These are phyloP conservation scores for Anabas testudineus DNA, from an alignment of 2,797 vertebrate genomes.

Conservation along the genomic window DNA sequence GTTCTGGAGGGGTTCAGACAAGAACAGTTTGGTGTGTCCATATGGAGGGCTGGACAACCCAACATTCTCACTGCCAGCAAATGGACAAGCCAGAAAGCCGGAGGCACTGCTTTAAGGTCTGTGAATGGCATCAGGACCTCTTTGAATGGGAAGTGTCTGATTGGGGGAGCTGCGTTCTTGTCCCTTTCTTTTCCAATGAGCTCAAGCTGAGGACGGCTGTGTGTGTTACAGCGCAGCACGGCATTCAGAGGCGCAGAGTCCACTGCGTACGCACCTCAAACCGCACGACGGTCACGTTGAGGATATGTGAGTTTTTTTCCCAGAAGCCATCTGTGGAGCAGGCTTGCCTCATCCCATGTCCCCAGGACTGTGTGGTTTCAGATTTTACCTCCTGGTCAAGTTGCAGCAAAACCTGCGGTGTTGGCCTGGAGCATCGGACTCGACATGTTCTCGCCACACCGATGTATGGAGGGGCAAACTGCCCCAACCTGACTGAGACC, in stretches of 20 bases:
- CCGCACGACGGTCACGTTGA: slow-evolving; percentile 82
- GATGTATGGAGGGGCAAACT: slow-evolving; percentile 90
- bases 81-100: slow-evolving; percentile 87
- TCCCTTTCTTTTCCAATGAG: slow-evolving; percentile 77
- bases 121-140: slow-evolving; percentile 94
- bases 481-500: slow-evolving; percentile 91
- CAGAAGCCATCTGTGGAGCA: slow-evolving; percentile 89
- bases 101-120: slow-evolving; percentile 94
- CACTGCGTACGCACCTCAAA: slow-evolving; percentile 91
- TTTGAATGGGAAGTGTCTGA: slow-evolving; percentile 94
- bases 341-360: slow-evolving; percentile 95
- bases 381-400: slow-evolving; percentile 92
- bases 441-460: slow-evolving; percentile 89
- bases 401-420: slow-evolving; percentile 86
- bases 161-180: slow-evolving; percentile 89
- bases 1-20: slow-evolving; percentile 88
- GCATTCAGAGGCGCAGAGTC: slow-evolving; percentile 89
- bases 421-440: slow-evolving; percentile 87
- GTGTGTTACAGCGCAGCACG: slow-evolving; percentile 94
- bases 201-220: slow-evolving; percentile 68
- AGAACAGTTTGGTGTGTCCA: slow-evolving; percentile 95
- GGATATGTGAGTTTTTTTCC: slow-evolving; percentile 93
- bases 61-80: slow-evolving; percentile 89
- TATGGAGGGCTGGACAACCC: slow-evolving; percentile 92
- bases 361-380: slow-evolving; percentile 92